Base-by-base conservation (phyloP, 1,140 invertebrate genomes). In the Neotoxoptera formosana region DNA sequence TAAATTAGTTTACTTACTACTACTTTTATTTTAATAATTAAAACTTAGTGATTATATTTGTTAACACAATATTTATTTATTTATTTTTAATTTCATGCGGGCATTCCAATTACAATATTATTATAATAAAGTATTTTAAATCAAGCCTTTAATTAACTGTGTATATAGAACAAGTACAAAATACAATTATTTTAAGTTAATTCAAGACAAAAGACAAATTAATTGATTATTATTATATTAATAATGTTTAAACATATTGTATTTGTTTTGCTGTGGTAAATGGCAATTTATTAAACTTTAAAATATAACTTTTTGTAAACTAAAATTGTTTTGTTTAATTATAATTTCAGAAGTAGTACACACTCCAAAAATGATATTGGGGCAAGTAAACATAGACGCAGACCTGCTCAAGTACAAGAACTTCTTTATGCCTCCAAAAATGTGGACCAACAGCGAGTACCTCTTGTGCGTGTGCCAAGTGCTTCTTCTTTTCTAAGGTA, bases 391-490 rank as follows among this genome's bases (percentile, higher is more conserved):
- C 96, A 97, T 45, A 95, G 97, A 81, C 95, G 96, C 94, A 95
- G 96, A 94, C 97, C 97, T 67, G 96, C 97, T 36, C 96, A 96
- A 92, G 96, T 96, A 0, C 96, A 97, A 94, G 97, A 97, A 94
- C 95, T 98, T 87, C 95, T 98, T 48, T 97, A 94, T 90, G 93
- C 88, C 41, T 88, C 93, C 2, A 93, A 76, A 45, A 89, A 47
- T 90, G 34, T 93, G 60, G 94, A 94, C 30, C 93, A 87, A 56
- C 94, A 94, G 36, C 20, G 89, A 88, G 48, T 91, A 48, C 96
- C 96, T n/a, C 95, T 97, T n/a, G 96, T 96, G 34, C 95, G 97
- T 94, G 96, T 97, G 45, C 97, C 97, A 36, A 97, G 97, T 95
- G 96, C 97, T 53, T 97, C 97, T 45, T 97, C 97, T 93, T 96